These are phyloP conservation scores for Zenarchopterus dispar DNA, from an alignment of 2,797 vertebrate species.

Conservation along the genomic window DNA sequence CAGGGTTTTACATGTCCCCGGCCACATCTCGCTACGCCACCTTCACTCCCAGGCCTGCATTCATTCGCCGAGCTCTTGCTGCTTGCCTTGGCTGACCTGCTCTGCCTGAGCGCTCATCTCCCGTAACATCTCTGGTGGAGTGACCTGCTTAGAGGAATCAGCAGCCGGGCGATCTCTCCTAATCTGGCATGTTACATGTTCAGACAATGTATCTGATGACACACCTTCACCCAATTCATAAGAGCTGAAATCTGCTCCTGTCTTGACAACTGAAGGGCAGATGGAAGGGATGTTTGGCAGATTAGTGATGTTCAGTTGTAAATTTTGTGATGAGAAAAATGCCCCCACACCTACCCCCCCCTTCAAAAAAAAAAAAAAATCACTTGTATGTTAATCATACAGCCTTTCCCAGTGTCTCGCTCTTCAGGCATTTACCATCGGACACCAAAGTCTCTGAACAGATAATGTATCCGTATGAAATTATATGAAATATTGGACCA, in stretches of 20 bases:
- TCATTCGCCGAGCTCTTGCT: conserved; percentile 13
- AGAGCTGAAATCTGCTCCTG: conserved; percentile 17
- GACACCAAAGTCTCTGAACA: conserved; percentile 71
- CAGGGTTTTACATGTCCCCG: conserved; percentile 42
- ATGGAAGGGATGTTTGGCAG: conserved; percentile 13
- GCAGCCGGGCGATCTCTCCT: conserved; percentile 4
- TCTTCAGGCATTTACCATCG: conserved; percentile 62
- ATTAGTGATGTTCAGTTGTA: neutral
- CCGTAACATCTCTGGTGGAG: conserved; percentile 26
- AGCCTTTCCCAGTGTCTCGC: conserved; percentile 63
- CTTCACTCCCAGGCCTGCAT: neutral
- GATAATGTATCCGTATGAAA: conserved; percentile 80
- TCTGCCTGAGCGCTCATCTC: conserved; percentile 22
- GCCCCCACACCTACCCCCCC: neutral
- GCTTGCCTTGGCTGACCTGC: conserved; percentile 43
- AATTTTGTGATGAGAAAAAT: conserved; percentile 23
- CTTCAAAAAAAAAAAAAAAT: too few species aligned
- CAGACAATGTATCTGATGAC: conserved; percentile 21
- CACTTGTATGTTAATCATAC: conserved; percentile 45
- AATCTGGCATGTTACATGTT: conserved; percentile 12
- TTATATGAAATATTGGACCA: conserved; percentile 79
- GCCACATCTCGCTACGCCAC: conserved; percentile 23
- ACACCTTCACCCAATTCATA: conserved; percentile 17
- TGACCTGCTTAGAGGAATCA: conserved; percentile 32
- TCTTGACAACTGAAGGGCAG: conserved; percentile 14